These are phyloP conservation scores for Cepaea hortensis DNA, from an alignment of 2,888 invertebrate genomes.

Conservation along the genomic window DNA sequence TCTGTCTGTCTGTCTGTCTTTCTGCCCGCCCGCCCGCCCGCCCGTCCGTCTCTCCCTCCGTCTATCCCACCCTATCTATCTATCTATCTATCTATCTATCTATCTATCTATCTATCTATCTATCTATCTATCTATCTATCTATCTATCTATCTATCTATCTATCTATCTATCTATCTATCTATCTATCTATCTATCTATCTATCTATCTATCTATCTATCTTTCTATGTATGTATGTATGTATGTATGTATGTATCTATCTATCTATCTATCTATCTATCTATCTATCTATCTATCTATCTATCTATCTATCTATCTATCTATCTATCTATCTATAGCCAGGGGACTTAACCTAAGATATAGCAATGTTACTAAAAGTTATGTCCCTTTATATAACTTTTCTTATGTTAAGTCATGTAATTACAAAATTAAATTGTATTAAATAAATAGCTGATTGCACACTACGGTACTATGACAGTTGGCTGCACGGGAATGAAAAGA, in stretches of 20 bases:
- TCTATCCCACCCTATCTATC: no score
- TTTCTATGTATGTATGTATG: slow-evolving; percentile 4
- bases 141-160: background rate
- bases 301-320: background rate
- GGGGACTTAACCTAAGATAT: no score
- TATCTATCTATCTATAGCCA: background rate
- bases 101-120: slow-evolving; percentile 19
- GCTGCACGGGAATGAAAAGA: no score
- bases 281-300: background rate
- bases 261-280: background rate
- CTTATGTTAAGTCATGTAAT: no score
- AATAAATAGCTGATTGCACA: no score
- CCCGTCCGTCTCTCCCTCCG: no score
- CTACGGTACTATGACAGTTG: no score
- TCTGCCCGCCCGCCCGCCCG: no score
- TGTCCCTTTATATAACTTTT: no score
- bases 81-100: slow-evolving; percentile 19
- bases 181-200: background rate
- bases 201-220: background rate
- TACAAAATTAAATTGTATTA: no score
- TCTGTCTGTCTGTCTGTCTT: no score
- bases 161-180: background rate
- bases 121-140: slow-evolving; percentile 10
- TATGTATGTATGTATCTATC: background rate
- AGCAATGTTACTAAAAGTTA: no score